Evolutionary conservation across 2,888 invertebrate species (phyloP), one percentile per base, ranked within the genome.

Genomic region (Agapetus fuscipes): DNA sequence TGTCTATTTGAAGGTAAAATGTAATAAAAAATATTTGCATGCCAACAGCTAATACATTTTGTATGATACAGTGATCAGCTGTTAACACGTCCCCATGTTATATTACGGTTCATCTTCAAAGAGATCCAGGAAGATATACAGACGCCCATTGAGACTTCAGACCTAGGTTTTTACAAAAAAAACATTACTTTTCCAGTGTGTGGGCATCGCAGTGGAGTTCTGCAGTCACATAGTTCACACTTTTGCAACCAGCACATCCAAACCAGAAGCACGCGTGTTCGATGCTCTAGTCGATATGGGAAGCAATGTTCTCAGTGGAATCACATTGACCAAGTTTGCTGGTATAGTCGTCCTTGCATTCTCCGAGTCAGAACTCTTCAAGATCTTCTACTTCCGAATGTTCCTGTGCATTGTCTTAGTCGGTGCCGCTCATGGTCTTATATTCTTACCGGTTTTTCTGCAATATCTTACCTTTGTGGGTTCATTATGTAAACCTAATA

Each of bases 201-300:
- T 90, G 26, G 96, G 96, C 50, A 95, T 97, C 52, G 81, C 87
- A 2, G 95, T 97, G 0, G 96, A 97, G 63, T 97, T 96, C 59
- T 90, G 90, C 54, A 87, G 90, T 37, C 96, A 97, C 54, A 83
- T 91, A 27, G 83, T 88, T 0, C 80, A 87, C 50, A 76, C 74
- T 1, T 75, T 64, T 48, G 65, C 71, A 11, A 64, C 60, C 3
- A 65, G 65, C 15, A 36, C 50, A 1, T 58, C 59, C 2, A 55
- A 56, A 5, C 59, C 80, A 3, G 74, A 76, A 34, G 72, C 39
- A 3, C 17, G 81, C 51, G 82, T 89, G 0, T 66, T 71, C 25
- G 80, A 86, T 44, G 81, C 93, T 0, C 63, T 96, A 2, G 72
- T 76, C 28, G 72, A 76, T 40, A 90, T 89, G 54, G 96, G 96